Evolutionary conservation across 2,888 invertebrate genomes (phyloP).

Genomic region (Steinernema hermaphroditum): DNA sequence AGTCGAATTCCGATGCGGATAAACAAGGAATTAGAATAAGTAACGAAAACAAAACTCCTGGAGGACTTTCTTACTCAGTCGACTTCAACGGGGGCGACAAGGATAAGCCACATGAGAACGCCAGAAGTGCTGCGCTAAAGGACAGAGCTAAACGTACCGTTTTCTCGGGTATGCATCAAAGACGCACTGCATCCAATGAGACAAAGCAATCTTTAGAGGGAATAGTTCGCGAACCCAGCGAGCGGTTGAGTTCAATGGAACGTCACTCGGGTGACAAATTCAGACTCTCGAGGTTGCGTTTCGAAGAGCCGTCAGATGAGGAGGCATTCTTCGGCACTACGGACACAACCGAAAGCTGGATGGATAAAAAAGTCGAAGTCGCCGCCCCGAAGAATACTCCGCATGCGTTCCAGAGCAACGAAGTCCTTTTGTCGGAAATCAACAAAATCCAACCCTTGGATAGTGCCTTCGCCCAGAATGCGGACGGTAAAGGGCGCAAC

Average conservation of each 20-base stretch:
- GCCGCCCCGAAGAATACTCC: no score
- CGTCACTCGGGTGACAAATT: background rate
- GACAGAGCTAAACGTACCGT: no score
- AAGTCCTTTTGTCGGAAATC: no score
- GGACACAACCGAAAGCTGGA: background rate
- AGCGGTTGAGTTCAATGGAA: background rate
- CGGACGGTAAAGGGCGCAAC: no score
- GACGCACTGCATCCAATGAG: background rate
- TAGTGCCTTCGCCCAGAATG: no score
- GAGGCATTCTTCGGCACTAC: no score
- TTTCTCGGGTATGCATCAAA: background rate
- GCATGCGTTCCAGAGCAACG: no score
- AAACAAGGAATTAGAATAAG: background rate
- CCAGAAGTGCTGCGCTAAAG: background rate
- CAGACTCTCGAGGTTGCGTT: background rate
- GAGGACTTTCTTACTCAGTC: background rate
- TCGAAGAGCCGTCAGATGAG: background rate
- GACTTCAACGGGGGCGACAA: slow-evolving; percentile 4
- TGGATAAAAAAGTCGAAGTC: no score
- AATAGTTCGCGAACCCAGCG: slow-evolving; percentile 10
- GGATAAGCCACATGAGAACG: background rate
- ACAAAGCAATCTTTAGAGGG: background rate
- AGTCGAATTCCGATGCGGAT: background rate
- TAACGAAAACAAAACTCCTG: background rate
- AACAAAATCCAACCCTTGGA: no score